phyloP scores from a whole-genome alignment of 2,797 vertebrate species.

The Anolis apletophallus region DNA sequence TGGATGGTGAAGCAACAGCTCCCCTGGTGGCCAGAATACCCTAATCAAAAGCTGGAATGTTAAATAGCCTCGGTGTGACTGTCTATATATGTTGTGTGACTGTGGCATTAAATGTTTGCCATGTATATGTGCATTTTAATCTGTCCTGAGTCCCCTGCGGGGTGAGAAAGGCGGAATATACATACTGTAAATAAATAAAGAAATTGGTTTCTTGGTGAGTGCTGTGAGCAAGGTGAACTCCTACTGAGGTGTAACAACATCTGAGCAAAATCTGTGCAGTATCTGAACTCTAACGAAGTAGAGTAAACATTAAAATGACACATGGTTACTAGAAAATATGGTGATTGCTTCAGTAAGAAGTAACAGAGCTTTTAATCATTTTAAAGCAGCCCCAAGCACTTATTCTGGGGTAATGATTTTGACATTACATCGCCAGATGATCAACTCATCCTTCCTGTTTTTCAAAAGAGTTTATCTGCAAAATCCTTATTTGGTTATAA shows the following conservation, averaged over 20 bases:
- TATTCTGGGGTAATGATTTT: conserved; percentile 46
- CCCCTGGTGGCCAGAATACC: too few relatives aligned
- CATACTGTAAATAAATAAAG: too few relatives aligned
- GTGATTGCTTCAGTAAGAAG: conserved; percentile 58
- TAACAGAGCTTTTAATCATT: conserved; percentile 42
- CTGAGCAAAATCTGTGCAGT: conserved; percentile 22
- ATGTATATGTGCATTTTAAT: too few relatives aligned
- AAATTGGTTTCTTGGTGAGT: too few relatives aligned
- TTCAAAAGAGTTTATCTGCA: conserved; percentile 41
- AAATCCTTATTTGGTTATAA: not conserved
- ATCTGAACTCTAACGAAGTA: conserved; percentile 58
- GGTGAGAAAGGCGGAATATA: too few relatives aligned
- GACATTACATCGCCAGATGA: conserved; percentile 49
- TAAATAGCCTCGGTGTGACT: too few relatives aligned
- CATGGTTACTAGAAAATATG: conserved; percentile 48
- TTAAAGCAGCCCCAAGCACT: conserved; percentile 55
- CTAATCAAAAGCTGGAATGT: too few relatives aligned
- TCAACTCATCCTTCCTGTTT: conserved; percentile 38
- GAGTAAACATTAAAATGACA: conserved; percentile 53
- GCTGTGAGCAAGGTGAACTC: too few relatives aligned
- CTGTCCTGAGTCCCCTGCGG: too few relatives aligned
- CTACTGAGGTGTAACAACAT: conserved; percentile 20
- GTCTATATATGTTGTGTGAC: too few relatives aligned
- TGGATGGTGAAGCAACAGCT: too few relatives aligned
- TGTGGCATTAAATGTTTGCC: too few relatives aligned